Conservation (phyloP, 2,113 vertebrate species). For the Raja brachyura region DNA sequence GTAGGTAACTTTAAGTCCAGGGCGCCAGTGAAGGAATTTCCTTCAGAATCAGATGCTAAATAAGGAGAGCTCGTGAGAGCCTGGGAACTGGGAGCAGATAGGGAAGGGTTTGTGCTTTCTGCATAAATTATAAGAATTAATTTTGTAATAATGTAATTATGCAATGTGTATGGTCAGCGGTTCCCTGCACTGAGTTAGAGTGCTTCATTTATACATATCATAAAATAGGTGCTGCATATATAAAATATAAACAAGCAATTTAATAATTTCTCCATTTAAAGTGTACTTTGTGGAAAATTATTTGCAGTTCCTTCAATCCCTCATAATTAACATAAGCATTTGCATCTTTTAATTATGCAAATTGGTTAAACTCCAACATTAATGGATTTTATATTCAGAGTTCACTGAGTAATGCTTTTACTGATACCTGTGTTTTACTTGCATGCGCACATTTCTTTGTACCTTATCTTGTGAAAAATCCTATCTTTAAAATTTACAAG, state of each 20-base stretch:
- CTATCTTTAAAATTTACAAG: conserved; percentile 27
- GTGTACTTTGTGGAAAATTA: neutral
- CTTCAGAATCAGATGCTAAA: neutral
- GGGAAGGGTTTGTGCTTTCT: neutral
- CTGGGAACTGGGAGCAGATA: neutral
- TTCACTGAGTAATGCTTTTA: neutral
- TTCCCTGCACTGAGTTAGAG: neutral
- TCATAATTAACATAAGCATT: neutral
- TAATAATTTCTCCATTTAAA: neutral
- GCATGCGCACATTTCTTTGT: conserved; percentile 6
- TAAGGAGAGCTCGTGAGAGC: neutral
- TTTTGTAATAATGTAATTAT: neutral
- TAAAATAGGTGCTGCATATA: neutral
- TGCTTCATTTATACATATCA: neutral
- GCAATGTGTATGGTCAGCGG: neutral
- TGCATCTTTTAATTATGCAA: neutral
- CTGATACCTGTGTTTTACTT: neutral
- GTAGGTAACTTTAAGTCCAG: too few relatives aligned
- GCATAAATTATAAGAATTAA: neutral
- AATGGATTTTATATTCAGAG: neutral
- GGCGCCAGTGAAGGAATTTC: neutral
- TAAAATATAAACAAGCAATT: neutral
- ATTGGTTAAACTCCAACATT: neutral
- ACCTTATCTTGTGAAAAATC: conserved; percentile 31
- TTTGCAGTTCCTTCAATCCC: neutral